A percentile compares a stretch with the other conserved stretches of the same genome.
Conservation (phyloP, 2,113 vertebrate species). For the Microcebus lehilahytsara region DNA sequence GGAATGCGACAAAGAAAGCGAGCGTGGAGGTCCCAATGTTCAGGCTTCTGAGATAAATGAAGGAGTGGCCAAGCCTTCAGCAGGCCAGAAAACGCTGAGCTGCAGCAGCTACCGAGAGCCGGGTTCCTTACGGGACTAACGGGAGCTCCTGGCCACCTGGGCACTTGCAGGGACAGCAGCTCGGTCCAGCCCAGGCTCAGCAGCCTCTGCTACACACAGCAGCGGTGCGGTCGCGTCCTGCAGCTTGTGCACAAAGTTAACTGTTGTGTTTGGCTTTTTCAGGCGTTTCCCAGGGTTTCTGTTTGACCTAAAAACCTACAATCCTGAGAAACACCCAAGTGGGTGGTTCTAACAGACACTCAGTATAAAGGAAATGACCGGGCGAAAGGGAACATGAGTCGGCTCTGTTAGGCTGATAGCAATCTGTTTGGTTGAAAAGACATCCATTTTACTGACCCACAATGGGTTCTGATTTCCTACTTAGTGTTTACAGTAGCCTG, state of each 20-base stretch:
- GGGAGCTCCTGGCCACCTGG: not conserved
- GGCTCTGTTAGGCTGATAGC: conserved; percentile 57
- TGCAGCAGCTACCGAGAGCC: rapidly evolving
- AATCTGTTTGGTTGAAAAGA: conserved; percentile 75
- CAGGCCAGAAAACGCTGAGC: not conserved
- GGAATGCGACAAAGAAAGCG: not conserved
- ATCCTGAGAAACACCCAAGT: conserved; percentile 69
- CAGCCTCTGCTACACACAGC: rapidly evolving
- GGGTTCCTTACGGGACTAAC: not conserved
- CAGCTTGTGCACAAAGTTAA: not conserved
- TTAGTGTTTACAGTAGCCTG: conserved; percentile 35
- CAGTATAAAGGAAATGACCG: conserved; percentile 78
- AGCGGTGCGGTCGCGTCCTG: not conserved
- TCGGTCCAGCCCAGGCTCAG: rapidly evolving
- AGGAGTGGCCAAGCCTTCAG: not conserved
- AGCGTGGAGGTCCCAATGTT: not conserved
- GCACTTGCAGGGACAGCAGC: rapidly evolving
- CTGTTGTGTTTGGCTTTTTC: not conserved
- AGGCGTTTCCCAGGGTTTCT: conserved; percentile 43
- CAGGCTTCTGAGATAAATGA: not conserved
- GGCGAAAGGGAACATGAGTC: conserved; percentile 62
- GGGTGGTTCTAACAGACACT: conserved; percentile 72
- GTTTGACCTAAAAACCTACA: conserved; percentile 59
- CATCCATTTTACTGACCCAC: not conserved
- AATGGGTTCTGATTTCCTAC: conserved; percentile 63